A percentile compares a stretch with the other conserved stretches of the same genome.
phyloP scores from a whole-genome alignment of 2,113 vertebrate genomes.

The Camelus bactrianus region DNA sequence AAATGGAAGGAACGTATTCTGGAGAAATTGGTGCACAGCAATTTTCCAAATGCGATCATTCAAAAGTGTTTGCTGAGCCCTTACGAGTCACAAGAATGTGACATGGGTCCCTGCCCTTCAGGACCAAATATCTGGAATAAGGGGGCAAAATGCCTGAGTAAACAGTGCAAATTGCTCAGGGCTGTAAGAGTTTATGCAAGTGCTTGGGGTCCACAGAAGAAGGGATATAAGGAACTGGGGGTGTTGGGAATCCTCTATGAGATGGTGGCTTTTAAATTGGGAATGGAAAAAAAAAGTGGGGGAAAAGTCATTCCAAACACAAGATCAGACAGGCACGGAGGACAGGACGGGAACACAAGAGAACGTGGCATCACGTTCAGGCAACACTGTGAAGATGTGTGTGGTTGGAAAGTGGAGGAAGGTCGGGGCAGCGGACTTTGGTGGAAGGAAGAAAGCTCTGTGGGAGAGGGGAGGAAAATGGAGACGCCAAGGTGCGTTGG shows the following conservation, averaged over 20 bases:
- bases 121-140: background rate
- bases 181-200: background rate
- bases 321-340: background rate
- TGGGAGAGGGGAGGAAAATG: background rate
- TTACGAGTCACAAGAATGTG: background rate
- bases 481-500: background rate
- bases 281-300: background rate
- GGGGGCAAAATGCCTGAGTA: background rate
- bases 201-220: background rate
- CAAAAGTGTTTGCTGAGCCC: background rate
- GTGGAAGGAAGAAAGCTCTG: rapidly evolving
- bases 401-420: background rate
- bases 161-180: background rate
- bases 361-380: rapidly evolving
- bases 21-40: background rate
- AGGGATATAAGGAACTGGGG: rapidly evolving
- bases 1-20: background rate
- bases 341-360: background rate
- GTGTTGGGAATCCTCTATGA: background rate
- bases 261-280: background rate
- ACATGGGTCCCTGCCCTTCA: background rate
- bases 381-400: background rate
- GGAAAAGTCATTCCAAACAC: background rate
- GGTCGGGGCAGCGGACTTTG: background rate
- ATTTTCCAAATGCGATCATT: background rate